phyloP scores from a whole-genome alignment of 2,888 invertebrate species.

The Neuroscelio doddi region DNA sequence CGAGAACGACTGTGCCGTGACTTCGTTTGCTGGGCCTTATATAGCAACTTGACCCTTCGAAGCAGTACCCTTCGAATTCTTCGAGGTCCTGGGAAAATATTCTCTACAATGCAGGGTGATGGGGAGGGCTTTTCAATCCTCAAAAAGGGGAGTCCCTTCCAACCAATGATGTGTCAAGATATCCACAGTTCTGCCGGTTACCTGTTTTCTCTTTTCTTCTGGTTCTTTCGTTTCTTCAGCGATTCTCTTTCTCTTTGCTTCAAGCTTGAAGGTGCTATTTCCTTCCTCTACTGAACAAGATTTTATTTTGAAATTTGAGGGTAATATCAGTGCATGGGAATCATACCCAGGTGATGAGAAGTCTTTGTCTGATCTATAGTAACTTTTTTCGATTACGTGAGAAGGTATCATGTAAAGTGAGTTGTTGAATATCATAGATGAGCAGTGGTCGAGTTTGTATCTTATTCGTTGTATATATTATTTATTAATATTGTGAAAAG shows the following conservation, averaged over 20 bases:
- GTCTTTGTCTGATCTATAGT: conserved; percentile 30
- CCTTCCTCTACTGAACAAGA: neutral
- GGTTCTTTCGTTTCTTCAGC: conserved; percentile 33
- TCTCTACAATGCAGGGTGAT: conserved; percentile 50
- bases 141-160: conserved; percentile 19
- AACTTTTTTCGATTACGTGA: conserved; percentile 1
- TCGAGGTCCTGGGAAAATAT: conserved; percentile 65
- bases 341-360: conserved; percentile 48
- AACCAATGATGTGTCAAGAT: conserved; percentile 23
- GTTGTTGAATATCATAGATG: too few relatives aligned
- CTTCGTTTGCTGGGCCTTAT: conserved; percentile 52
- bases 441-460: too few relatives aligned
- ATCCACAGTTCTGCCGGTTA: conserved; percentile 35
- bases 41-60: conserved; percentile 48
- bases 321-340: conserved; percentile 50
- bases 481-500: too few relatives aligned
- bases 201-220: conserved; percentile 44
- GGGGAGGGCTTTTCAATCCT: conserved; percentile 22
- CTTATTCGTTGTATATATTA: too few relatives aligned
- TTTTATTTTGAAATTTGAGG: conserved; percentile 3
- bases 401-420: too few relatives aligned
- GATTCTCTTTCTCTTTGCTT: neutral
- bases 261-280: neutral
- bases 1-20: conserved; percentile 57
- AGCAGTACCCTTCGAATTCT: conserved; percentile 28